Conservation (phyloP, 2,113 vertebrate genomes). For the Colaptes auratus region DNA sequence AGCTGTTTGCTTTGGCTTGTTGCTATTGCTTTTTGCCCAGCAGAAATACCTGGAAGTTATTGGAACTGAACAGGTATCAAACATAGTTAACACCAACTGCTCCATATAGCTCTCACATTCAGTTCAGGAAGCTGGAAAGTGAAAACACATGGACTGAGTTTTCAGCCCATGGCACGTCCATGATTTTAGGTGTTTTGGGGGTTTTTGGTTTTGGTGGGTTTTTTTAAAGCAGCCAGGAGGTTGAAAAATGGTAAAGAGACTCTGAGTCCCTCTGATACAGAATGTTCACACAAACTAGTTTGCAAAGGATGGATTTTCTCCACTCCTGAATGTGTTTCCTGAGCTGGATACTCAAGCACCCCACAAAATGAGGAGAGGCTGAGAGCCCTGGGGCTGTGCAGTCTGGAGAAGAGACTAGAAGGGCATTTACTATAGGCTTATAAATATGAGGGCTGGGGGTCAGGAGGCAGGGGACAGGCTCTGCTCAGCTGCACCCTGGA, state of each 20-base stretch:
- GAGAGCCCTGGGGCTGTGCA: no score
- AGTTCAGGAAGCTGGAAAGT: conserved; percentile 39
- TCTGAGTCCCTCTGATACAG: not conserved
- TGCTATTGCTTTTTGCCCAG: not conserved
- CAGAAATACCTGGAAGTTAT: not conserved
- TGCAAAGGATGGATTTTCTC: not conserved
- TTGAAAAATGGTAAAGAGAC: conserved; percentile 8
- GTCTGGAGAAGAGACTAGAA: no score
- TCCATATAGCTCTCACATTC: conserved; percentile 17
- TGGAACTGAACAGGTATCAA: conserved; percentile 24
- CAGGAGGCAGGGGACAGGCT: no score
- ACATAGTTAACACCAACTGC: not conserved
- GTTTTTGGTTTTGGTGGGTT: no score
- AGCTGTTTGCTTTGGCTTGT: not conserved
- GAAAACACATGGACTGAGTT: conserved; percentile 33
- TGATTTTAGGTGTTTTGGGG: not conserved
- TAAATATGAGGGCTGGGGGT: no score
- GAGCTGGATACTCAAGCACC: not conserved
- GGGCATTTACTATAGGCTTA: no score
- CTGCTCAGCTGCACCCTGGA: no score
- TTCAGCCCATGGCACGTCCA: conserved; percentile 9
- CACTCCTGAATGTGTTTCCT: not conserved
- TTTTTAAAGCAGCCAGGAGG: conserved; percentile 14
- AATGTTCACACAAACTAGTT: not conserved
- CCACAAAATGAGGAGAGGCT: no score